Evolutionary conservation across 1,140 invertebrate genomes (phyloP), one percentile per base, ranked within the genome.

Genomic region (Pectinophora gossypiella): DNA sequence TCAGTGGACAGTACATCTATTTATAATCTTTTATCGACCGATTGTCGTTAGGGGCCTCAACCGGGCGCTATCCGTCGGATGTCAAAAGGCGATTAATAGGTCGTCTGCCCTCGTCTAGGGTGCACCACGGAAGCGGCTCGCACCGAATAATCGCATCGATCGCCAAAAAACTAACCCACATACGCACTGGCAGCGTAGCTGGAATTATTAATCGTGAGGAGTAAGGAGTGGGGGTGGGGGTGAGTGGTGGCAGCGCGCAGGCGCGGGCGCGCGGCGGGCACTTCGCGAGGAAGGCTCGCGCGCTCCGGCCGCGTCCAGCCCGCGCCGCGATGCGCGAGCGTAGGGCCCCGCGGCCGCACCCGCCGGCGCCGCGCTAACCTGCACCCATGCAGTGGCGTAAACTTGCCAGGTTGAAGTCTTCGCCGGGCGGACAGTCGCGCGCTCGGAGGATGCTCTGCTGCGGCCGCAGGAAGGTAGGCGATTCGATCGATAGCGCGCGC

Each of bases 401-500:
- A 90, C 89, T 93, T 85, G 90, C 91, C 88, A 91, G 91, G 89
- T 90, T 92, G 89, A 93, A 92, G 90, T 91, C 91, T 91, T 89
- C 90, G 81, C 79, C 84, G 79, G 85, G 82, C 77, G 91, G 91
- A 90, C 90, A 91, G 89, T 92, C 92, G 89, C 92, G 92, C 89
- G 91, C 91, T 90, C 91, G 91, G 91, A 92, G 90, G 91, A 95
- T 95, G 93, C 93, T 94, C 90, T 95, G 93, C 91, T 94, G 93
- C 92, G 93, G 93, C 90, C 92, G 93, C 89, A 93, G 93, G 91
- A 94, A 94, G 93, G 93, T 94, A 86, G 70, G 76, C 71, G 67
- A 72, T 68, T 51, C 76, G 79, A 83, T 83, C 77, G 79, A 81
- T 83, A 81, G 65, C 76, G 76, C 76, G 80, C 77, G 82, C 79